Evolutionary conservation across 2,888 invertebrate genomes (phyloP), one percentile per base, ranked within the genome.

Genomic region (Bedellia somnulentella): DNA sequence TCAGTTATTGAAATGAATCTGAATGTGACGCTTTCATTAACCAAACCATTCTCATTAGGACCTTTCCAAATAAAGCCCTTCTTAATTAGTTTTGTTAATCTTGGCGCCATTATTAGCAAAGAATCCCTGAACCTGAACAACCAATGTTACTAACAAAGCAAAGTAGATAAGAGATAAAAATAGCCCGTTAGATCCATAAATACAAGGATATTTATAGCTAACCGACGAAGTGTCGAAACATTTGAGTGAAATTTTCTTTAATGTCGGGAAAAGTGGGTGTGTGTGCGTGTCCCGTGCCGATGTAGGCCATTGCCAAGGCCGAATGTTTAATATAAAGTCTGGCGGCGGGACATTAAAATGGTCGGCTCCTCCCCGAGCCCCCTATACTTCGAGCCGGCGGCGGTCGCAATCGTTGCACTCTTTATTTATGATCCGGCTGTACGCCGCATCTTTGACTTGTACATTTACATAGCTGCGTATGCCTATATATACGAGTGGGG

Each of bases 281-380:
- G 68, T 70, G 67, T 70, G 70, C 63, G 68, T 68, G 70, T 66
- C 60, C 61, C 63, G 55, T 64, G 67, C 61, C 70, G 58, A 73
- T 73, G 71, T 75, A 68, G 75, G 75, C 70, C 75, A 75, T 51
- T 73, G 75, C 52, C 75, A 75, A 75, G 73, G 75, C 66, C 70
- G 73, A 73, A 73, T 75, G 73, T 73, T 75, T 75, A 73, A 73
- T 73, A 75, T 73, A 73, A 73, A 73, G 73, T 71, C 73, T 71
- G 73, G 70, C 66, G 68, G 57, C 64, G 68, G 62, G 63, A 71
- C 73, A 73, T 75, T 73, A 75, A 75, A 75, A 71, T 73, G 73
- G 70, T 71, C 70, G 66, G 61, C 58, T 33, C 68, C 63, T 59
- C 64, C 68, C 66, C 50, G 54, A 53, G 52, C 58, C 66, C 68